Base-by-base conservation (phyloP, 2,888 invertebrate species). In the Phymatocera aterrima region DNA sequence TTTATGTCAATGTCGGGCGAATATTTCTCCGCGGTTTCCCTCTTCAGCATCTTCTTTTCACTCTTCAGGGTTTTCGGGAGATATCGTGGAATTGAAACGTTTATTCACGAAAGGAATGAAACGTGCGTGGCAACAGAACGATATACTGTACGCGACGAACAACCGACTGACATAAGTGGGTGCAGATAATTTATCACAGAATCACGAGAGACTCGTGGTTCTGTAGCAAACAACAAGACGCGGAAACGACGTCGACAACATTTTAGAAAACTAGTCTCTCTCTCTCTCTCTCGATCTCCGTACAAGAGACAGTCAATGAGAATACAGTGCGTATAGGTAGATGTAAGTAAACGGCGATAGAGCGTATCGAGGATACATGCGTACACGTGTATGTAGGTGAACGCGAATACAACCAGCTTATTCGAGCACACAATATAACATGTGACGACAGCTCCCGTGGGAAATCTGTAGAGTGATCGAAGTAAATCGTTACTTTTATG, bases 371-470 rank as follows among this genome's bases (percentile, higher is more conserved):
- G 61, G 2, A 61, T 1, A 10, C 1, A 24, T 28, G 28, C 8
- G 8, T 24, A 2, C 6, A 60, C 15, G n/a, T 18, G 37, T 64
- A n/a, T 64, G 18, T 64, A 37, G n/a, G n/a, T n/a, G n/a, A n/a
- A n/a, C n/a, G n/a, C n/a, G n/a, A n/a, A n/a, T n/a, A n/a, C n/a
- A n/a, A n/a, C n/a, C n/a, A n/a, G n/a, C n/a, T n/a, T n/a, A n/a
- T n/a, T n/a, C n/a, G n/a, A n/a, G n/a, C n/a, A n/a, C n/a, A n/a
- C n/a, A n/a, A n/a, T n/a, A n/a, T n/a, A n/a, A n/a, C n/a, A n/a
- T n/a, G n/a, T n/a, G n/a, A n/a, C n/a, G n/a, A 64, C 37, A 37
- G 37, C 68, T 68, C 68, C 68, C 68, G 68, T 68, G 68, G 68
- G 68, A 68, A 68, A 10, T 43, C 2, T 8, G 24, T 12, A 10